These are phyloP conservation scores for Morone saxatilis DNA, from an alignment of 2,113 vertebrate species.

Conservation along the genomic window DNA sequence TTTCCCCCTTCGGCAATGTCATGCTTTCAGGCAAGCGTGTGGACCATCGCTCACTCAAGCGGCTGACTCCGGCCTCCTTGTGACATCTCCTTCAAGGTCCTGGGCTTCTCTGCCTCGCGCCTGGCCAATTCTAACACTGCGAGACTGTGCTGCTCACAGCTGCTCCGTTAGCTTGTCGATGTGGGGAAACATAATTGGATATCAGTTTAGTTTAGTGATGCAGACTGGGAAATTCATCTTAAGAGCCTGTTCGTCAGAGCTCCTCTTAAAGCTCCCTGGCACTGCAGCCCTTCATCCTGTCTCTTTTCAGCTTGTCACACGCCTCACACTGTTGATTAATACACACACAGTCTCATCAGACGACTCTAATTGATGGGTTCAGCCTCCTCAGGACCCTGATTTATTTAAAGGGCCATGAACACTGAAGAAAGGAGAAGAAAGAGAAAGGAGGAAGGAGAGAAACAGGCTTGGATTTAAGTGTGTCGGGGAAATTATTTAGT, in stretches of 20 bases:
- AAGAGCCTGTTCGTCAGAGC: slow-evolving; percentile 70
- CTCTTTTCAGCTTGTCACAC: slow-evolving; percentile 64
- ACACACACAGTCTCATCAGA: slow-evolving; percentile 70
- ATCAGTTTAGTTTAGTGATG: slow-evolving; percentile 80
- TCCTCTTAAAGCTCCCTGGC: slow-evolving; percentile 60
- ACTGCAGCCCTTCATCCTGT: slow-evolving; percentile 61
- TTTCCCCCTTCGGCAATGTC: slow-evolving; percentile 86
- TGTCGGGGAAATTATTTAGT: slow-evolving; percentile 76
- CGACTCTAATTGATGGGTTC: slow-evolving; percentile 76
- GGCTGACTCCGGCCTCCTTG: slow-evolving; percentile 78
- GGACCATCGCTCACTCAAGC: slow-evolving; percentile 84
- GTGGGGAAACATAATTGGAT: slow-evolving; percentile 79
- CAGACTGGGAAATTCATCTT: slow-evolving; percentile 72
- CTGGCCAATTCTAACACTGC: slow-evolving; percentile 76
- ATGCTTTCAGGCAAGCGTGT: slow-evolving; percentile 84
- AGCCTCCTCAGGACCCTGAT: slow-evolving; percentile 66
- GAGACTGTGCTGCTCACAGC: slow-evolving; percentile 66
- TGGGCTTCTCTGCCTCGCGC: slow-evolving; percentile 64
- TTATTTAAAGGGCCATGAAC: slow-evolving; percentile 74
- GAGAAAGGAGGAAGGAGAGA: slow-evolving; percentile 50
- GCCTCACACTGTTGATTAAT: slow-evolving; percentile 75
- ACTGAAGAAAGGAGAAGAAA: slow-evolving; percentile 34
- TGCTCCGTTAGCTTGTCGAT: slow-evolving; percentile 72
- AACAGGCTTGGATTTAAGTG: slow-evolving; percentile 64
- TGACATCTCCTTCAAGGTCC: slow-evolving; percentile 82